Conservation (phyloP, 1,140 invertebrate species). For the Tribolium castaneum region DNA sequence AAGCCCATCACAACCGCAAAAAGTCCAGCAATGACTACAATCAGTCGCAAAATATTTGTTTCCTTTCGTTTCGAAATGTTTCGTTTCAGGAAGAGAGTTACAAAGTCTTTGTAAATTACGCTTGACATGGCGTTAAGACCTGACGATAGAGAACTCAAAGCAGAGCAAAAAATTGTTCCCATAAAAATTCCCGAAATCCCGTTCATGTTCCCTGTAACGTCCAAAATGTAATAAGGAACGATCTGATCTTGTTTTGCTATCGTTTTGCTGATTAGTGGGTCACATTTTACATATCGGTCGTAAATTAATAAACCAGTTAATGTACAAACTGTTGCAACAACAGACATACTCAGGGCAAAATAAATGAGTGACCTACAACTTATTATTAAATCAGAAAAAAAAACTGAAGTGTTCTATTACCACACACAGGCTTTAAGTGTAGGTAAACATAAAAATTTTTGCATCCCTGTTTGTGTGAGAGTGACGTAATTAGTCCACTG, state of each 20-base stretch:
- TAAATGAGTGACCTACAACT: conserved; percentile 61
- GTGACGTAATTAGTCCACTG: conserved; percentile 70
- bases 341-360: conserved; percentile 64
- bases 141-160: conserved; percentile 76
- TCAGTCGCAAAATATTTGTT: conserved; percentile 67
- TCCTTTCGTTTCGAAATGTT: conserved; percentile 64
- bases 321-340: conserved; percentile 65
- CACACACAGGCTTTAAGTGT: conserved; percentile 66
- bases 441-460: conserved; percentile 71
- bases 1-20: conserved; percentile 71
- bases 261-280: conserved; percentile 72
- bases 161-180: conserved; percentile 74
- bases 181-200: conserved; percentile 74
- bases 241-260: conserved; percentile 65
- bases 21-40: conserved; percentile 70
- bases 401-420: conserved; percentile 57
- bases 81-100: conserved; percentile 63
- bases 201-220: conserved; percentile 64
- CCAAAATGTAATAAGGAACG: conserved; percentile 69
- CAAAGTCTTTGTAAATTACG: conserved; percentile 74
- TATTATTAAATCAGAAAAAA: background rate
- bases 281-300: conserved; percentile 77
- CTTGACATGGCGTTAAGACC: conserved; percentile 75
- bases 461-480: conserved; percentile 71
- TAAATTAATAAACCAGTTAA: conserved; percentile 79